Conservation (phyloP, 1,140 invertebrate genomes). For the Vanessa tameamea region DNA sequence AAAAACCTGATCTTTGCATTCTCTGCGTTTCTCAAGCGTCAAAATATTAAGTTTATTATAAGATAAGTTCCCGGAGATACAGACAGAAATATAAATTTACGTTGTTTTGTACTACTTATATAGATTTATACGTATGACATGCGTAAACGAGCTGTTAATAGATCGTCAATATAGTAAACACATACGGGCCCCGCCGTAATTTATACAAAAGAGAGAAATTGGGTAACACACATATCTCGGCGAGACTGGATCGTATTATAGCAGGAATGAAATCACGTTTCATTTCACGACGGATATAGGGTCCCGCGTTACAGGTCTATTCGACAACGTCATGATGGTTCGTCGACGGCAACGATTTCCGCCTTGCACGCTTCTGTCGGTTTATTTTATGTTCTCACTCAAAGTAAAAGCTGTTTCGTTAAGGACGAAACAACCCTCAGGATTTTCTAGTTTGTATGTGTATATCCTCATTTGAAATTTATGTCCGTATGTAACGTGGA, state of each 20-base stretch:
- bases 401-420: conserved; percentile 39
- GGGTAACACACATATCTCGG: conserved; percentile 33
- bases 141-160: not conserved
- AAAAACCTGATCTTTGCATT: too few relatives aligned
- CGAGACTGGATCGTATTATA: conserved; percentile 39
- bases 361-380: conserved; percentile 48
- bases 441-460: conserved; percentile 10
- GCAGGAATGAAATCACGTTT: conserved; percentile 66
- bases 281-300: conserved; percentile 75
- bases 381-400: conserved; percentile 55
- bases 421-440: conserved; percentile 27
- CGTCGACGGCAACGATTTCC: conserved; percentile 67
- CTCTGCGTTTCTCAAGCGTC: too few relatives aligned
- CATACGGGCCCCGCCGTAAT: conserved; percentile 24
- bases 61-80: too few relatives aligned
- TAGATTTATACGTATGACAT: not conserved
- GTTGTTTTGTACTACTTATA: too few relatives aligned
- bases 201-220: conserved; percentile 38
- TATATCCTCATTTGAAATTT: not conserved
- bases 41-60: too few relatives aligned
- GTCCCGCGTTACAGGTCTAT: conserved; percentile 65
- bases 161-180: conserved; percentile 8
- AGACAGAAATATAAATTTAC: too few relatives aligned
- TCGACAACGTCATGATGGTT: conserved; percentile 61
- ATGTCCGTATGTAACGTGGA: conserved; percentile 1